A percentile compares a stretch with the other conserved stretches of the same genome.
These are phyloP conservation scores for Hafferia zeledoni DNA, from an alignment of 2,797 vertebrate species.

Conservation along the genomic window DNA sequence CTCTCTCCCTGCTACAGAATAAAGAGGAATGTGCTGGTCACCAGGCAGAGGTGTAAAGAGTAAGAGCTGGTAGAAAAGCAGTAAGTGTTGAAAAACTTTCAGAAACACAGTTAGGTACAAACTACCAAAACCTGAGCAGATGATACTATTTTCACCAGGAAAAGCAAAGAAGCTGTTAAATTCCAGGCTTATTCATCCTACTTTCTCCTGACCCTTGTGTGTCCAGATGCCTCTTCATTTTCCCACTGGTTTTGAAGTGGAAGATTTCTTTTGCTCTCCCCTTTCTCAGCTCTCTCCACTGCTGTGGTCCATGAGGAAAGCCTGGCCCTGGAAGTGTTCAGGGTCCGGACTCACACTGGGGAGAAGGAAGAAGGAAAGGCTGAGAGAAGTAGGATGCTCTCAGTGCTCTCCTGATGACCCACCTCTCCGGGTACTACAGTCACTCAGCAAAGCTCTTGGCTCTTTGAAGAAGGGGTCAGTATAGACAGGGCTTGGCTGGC, in stretches of 20 bases:
- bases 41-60: neutral
- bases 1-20: neutral
- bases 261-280: neutral
- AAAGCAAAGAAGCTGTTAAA: neutral
- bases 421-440: accelerated
- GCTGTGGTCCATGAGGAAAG: accelerated
- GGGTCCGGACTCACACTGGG: neutral
- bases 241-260: neutral
- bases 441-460: neutral
- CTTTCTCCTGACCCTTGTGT: neutral
- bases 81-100: neutral
- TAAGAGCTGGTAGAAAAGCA: neutral
- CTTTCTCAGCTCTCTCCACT: neutral
- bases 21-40: neutral
- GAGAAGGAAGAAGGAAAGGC: neutral
- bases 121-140: neutral
- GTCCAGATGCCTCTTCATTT: neutral
- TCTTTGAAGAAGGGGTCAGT: accelerated
- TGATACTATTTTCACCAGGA: neutral
- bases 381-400: neutral
- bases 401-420: neutral
- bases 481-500: neutral
- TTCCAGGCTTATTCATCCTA: neutral
- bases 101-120: neutral
- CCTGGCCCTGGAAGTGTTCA: neutral